Evolutionary conservation across 2,797 vertebrate genomes (phyloP), one percentile per base, ranked within the genome.

Genomic region (Coregonus sp.): DNA sequence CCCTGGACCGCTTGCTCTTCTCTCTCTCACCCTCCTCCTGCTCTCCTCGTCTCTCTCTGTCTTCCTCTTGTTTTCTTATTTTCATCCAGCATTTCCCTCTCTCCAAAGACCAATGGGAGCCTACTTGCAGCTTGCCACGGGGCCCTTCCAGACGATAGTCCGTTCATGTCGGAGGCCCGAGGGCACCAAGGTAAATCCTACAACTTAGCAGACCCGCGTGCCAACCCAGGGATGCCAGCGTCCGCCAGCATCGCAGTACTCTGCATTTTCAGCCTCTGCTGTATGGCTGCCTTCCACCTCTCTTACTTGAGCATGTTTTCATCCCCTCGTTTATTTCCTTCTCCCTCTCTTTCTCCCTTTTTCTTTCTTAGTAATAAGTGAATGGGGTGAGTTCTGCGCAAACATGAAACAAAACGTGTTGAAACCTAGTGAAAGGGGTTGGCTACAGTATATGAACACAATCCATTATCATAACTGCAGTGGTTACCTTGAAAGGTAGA

Each of bases 151-250:
- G 88, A 89, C 82, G 84, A 89, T 90, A 86, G 91, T 88, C 91
- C 92, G 93, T 94, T 94, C 89, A 93, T 85, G 84, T 89, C 52
- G 76, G 93, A 90, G 87, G 50, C 70, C 93, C 92, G 90, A 90
- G 90, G 92, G 92, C 90, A 91, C 90, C 81, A 82, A 92, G 92
- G 91, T 94, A 95, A 95, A 95, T 94, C 93, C 93, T 93, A 95
- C 93, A 95, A 93, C 93, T 95, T 95, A 93, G 93, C 94, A 93
- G 82, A 80, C 67, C 56, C 7, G 54, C 5, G 85, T 94, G 93
- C 93, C 94, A 95, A 87, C 86, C 81, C 72, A 69, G 51, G 85
- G 86, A 83, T 92, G 93, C 91, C 91, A 92, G 86, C 87, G 88
- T 89, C 90, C 87, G 85, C 91, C 91, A 89, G 92, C 93, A 92